Evolutionary conservation across 2,113 vertebrate genomes (phyloP).

Genomic region (Zosterops hypoxanthus): DNA sequence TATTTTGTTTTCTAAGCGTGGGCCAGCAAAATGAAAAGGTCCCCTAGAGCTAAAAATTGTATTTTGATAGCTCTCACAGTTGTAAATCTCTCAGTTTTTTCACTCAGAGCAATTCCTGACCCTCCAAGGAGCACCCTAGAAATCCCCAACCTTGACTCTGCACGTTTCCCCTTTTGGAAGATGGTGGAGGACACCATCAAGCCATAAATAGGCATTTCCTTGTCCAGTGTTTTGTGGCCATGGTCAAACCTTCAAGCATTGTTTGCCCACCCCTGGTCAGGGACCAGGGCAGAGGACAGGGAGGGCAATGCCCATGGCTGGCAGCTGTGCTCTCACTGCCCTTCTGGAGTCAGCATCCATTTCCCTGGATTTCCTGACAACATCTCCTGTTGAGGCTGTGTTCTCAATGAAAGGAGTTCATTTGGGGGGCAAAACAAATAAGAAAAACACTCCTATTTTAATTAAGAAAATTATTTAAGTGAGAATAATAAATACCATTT

Average conservation of each 20-base stretch:
- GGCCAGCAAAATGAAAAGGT: not conserved
- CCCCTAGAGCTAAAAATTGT: not conserved
- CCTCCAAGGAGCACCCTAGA: not conserved
- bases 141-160: not conserved
- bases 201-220: accelerated
- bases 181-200: not conserved
- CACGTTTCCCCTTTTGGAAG: not conserved
- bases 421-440: not conserved
- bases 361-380: not conserved
- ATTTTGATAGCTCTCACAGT: not conserved
- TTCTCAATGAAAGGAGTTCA: not conserved
- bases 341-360: not conserved
- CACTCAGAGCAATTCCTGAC: not conserved
- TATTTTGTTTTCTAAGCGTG: accelerated
- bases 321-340: not conserved
- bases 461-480: not conserved
- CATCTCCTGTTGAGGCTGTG: accelerated
- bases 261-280: not conserved
- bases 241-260: not conserved
- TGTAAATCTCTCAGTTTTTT: not conserved
- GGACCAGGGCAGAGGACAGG: not conserved
- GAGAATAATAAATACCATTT: not conserved
- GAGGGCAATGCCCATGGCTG: not conserved
- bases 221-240: not conserved
- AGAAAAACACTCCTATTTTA: not conserved